A percentile compares a stretch with the other conserved stretches of the same genome.
Evolutionary conservation across 2,888 invertebrate species (phyloP).

Genomic region (Willowsia nigromaculata): DNA sequence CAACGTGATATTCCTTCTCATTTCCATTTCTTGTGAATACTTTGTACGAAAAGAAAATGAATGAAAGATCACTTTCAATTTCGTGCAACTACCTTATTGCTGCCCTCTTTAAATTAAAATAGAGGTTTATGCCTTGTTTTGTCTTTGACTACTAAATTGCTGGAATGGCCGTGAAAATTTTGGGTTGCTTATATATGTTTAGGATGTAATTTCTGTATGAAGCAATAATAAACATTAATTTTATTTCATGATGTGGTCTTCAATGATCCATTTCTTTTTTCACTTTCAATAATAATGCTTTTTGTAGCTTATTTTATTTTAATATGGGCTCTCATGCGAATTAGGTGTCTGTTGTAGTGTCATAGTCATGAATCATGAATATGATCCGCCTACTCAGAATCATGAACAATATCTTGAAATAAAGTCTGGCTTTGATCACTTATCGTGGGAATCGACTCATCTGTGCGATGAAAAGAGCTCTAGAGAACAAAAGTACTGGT

Average conservation of each 20-base stretch:
- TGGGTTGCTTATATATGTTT: not conserved
- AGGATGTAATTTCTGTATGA: too few relatives aligned
- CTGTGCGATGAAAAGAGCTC: not conserved
- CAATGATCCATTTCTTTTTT: too few relatives aligned
- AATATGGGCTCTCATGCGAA: too few relatives aligned
- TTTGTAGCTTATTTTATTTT: too few relatives aligned
- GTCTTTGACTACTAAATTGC: not conserved
- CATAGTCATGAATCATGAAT: too few relatives aligned
- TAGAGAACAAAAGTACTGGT: not conserved
- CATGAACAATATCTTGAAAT: not conserved
- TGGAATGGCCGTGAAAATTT: not conserved
- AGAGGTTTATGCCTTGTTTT: not conserved
- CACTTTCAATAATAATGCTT: too few relatives aligned
- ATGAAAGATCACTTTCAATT: constrained; percentile 57
- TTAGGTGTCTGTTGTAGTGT: too few relatives aligned
- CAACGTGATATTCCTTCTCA: constrained; percentile 41
- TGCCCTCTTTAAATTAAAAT: constrained; percentile 18
- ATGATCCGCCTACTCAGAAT: not conserved
- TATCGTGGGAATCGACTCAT: not conserved
- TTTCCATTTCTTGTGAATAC: constrained; percentile 55
- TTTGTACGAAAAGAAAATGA: constrained; percentile 52
- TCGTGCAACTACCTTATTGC: not conserved
- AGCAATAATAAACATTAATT: too few relatives aligned
- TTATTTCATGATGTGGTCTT: too few relatives aligned
- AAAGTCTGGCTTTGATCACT: not conserved